Percentiles rank a stretch among this genome's conserved stretches.
phyloP scores from a whole-genome alignment of 2,797 vertebrate genomes.

The Eurystomus glaucurus region DNA sequence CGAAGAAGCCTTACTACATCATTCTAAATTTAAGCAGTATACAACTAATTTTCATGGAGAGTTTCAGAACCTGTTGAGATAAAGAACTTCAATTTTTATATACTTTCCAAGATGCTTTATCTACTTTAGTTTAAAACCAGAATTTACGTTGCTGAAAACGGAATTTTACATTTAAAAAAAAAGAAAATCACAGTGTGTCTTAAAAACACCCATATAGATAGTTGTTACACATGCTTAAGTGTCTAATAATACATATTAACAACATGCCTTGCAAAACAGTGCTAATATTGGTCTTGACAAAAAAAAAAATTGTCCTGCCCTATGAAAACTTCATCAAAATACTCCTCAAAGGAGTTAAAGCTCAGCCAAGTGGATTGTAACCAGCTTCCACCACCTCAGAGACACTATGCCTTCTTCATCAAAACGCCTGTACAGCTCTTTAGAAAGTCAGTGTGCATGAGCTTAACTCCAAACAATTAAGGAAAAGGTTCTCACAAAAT shows the following conservation, averaged over 20 bases:
- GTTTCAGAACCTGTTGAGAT: not conserved
- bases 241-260: not conserved
- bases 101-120: too few species aligned
- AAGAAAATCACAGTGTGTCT: not conserved
- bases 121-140: not conserved
- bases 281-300: not conserved
- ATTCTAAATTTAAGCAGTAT: not conserved
- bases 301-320: not conserved
- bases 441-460: not conserved
- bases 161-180: not conserved
- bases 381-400: not conserved
- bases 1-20: not conserved
- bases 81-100: not conserved
- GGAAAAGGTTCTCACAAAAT: not conserved
- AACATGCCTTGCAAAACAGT: not conserved
- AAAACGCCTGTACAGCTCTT: not conserved
- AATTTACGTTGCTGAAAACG: not conserved
- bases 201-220: not conserved
- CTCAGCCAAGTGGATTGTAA: not conserved
- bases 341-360: not conserved
- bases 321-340: not conserved
- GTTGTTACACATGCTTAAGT: not conserved
- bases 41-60: not conserved
- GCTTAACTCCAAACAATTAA: constrained; percentile 39
- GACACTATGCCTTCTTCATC: not conserved